Conservation (phyloP, 2,888 invertebrate species). For the Selenia dentaria region DNA sequence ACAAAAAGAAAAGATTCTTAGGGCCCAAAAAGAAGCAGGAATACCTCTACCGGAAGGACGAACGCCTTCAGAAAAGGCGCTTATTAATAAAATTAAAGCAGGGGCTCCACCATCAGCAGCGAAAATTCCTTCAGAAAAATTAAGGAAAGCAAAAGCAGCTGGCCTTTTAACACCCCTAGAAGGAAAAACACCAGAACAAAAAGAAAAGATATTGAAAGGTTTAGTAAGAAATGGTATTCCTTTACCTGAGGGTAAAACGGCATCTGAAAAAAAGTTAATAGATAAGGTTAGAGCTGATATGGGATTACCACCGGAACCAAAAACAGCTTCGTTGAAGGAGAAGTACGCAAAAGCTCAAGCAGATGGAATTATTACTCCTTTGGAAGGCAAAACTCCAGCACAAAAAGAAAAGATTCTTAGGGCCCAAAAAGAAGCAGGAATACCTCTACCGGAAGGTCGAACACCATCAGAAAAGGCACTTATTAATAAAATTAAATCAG, state of each 20-base stretch:
- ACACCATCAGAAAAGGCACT: constrained; percentile 34
- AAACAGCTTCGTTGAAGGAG: not conserved
- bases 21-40: constrained; percentile 31
- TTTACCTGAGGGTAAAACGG: constrained; percentile 28
- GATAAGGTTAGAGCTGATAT: too few relatives aligned
- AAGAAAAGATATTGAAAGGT: constrained; percentile 36
- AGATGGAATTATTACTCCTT: not conserved
- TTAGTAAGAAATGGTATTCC: constrained; percentile 31
- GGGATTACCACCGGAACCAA: too few relatives aligned
- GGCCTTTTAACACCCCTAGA: constrained; percentile 5
- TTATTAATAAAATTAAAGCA: constrained; percentile 40
- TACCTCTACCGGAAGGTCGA: constrained; percentile 32
- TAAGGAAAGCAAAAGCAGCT: not conserved
- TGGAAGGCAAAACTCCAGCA: constrained; percentile 35
- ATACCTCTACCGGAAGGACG: constrained; percentile 9
- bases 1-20: constrained; percentile 40
- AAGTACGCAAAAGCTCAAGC: not conserved
- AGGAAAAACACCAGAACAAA: constrained; percentile 37
- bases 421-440: constrained; percentile 28
- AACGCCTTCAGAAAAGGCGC: constrained; percentile 27
- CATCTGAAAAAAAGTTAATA: constrained; percentile 24
- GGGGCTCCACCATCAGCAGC: not conserved
- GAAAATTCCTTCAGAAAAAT: not conserved
- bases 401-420: constrained; percentile 38
- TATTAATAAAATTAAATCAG: constrained; percentile 35